Evolutionary conservation across 2,797 vertebrate species (phyloP), one percentile per base, ranked within the genome.

Genomic region (Cirrhinus molitorella): DNA sequence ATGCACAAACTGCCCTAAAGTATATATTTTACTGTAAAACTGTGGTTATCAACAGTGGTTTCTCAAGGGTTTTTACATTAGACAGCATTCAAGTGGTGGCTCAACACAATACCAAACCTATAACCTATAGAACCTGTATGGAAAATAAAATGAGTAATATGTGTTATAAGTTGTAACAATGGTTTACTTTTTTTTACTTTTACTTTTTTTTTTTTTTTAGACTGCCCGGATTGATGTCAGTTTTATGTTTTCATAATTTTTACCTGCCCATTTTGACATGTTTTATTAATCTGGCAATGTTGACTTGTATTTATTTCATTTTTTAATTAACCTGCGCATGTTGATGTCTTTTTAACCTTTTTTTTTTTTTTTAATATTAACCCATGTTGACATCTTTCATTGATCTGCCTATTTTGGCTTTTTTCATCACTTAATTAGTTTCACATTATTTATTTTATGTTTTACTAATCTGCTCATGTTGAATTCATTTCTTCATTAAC

Each of bases 1-100:
- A 43, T 73, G 40, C 49, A 28, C 80, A 31, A 53, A 49, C 45
- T 40, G 19, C 63, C 85, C 91, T 94, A 90, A 94, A 93, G 94
- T 92, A 94, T 90, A 91, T 90, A 57, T 57, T 23, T n/a, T 14
- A 25, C 16, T 70, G 5, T 25, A 45, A 25, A 45, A 45, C n/a
- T 43, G 5, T 37, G 17, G 8, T 21, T 51, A 16, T 51, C 4
- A 72, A n/a, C n/a, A 28, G 1, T 31, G 4, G 47, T 17, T 13
- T 47, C 8, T 45, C 13, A 23, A 47, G 8, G 34, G 70, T 12
- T 34, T 51, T 73, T 21, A 12, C 8, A 17, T 16, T 1, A 14
- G 14, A 79, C 21, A 51, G 1, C 0, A 17, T 2, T 51, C 0
- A 51, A 66, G 61, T 47, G 13, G n/a, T 70, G 70, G 17, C 23